A percentile compares a stretch with the other conserved stretches of the same genome.
phyloP scores from a whole-genome alignment of 2,113 vertebrate species.

The Neolamprologus brichardi region DNA sequence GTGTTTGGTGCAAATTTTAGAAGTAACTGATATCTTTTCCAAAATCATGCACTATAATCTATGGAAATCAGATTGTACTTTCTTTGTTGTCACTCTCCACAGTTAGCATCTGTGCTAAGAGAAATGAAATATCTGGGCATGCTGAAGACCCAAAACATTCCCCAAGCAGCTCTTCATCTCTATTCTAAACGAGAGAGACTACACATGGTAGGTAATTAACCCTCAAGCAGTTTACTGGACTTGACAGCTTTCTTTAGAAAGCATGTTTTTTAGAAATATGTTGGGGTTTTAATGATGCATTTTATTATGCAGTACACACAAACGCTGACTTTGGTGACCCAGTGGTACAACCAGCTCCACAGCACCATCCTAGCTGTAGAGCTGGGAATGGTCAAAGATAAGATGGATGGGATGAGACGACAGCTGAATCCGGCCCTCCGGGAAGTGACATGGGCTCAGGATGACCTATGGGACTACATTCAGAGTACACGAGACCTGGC shows the following conservation, averaged over 20 bases:
- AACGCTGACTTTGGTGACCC: constrained; percentile 64
- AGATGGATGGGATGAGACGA: constrained; percentile 51
- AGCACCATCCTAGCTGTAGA: constrained; percentile 68
- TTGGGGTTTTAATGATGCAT: background rate
- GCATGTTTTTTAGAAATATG: background rate
- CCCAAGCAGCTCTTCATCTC: constrained; percentile 65
- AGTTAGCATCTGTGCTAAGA: constrained; percentile 71
- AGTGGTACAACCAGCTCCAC: constrained; percentile 69
- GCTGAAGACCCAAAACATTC: constrained; percentile 66
- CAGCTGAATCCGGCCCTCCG: constrained; percentile 62
- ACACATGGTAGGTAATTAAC: constrained; percentile 55
- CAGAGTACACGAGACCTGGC: constrained; percentile 55
- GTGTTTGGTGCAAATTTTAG: background rate
- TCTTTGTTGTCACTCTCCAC: background rate
- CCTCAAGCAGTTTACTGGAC: background rate
- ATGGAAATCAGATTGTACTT: background rate
- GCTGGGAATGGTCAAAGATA: constrained; percentile 44
- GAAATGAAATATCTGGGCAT: constrained; percentile 72
- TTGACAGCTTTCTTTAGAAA: background rate
- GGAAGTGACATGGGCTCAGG: constrained; percentile 65
- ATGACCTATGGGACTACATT: constrained; percentile 66
- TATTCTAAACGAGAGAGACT: constrained; percentile 68
- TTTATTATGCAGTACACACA: constrained; percentile 55
- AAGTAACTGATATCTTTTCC: background rate
- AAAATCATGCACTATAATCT: background rate